Base-by-base conservation (phyloP, 1,140 invertebrate genomes). In the Atta colombica region DNA sequence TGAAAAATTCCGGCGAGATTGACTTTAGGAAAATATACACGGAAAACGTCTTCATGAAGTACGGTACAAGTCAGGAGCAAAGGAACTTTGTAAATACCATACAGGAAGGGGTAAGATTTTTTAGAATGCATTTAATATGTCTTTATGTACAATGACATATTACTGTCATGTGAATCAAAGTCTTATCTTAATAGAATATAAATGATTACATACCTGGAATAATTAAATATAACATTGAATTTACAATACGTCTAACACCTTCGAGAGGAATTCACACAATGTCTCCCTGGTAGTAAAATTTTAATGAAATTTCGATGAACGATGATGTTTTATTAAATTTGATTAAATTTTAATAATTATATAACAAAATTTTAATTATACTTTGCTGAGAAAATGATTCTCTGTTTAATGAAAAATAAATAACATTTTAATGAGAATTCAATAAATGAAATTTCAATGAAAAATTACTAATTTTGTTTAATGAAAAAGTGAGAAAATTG, bases 71-170 rank as follows among this genome's bases (percentile, higher is more conserved):
- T 49, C 0, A 0, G 0, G 14, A 66, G 0, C 93, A 93, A 3
- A 92, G 81, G 5, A 92, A 95, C 12, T 35, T 96, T n/a, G 94
- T 96, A 72, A 93, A 96, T 91, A 81, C 93, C 49, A 89, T 96
- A n/a, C 96, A 97, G 91, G 90, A 92, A 68, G 94, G 95, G 91
- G 97, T 97, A 87, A 93, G 94, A 92, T 14, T 8, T 53, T 61
- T 82, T 61, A 39, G 53, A 58, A 71, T 31, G 16, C 1, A 49
- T 51, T 71, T 45, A 66, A 21, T 49, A 25, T 6, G 31, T 35
- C 6, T 35, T 31, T 21, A 60, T 25, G 7, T 14, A 8, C 31
- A 39, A 60, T 7, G 60, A 61, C 21, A 21, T 53, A 66, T 0
- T 25, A 35, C 5, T 77, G 2, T 61, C 12, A 65, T 60, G 21